Percentiles rank a stretch among this genome's conserved stretches.
Conservation (phyloP, 1,140 invertebrate species). For the Drosophila nikananu region DNA sequence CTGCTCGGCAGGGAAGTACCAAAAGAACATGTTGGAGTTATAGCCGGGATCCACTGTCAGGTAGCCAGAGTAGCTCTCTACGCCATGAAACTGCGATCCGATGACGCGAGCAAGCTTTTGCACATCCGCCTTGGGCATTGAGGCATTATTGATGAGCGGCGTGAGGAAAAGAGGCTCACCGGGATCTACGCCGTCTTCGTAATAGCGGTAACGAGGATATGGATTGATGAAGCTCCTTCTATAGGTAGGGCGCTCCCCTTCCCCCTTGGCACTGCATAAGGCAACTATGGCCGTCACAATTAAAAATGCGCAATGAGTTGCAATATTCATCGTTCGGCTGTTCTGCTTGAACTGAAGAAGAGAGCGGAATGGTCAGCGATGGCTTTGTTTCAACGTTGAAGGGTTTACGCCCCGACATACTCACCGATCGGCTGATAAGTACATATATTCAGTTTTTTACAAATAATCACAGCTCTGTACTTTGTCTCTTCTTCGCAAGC, state of each 20-base stretch:
- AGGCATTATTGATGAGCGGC: slow-evolving; percentile 59
- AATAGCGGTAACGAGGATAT: slow-evolving; percentile 70
- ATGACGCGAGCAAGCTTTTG: slow-evolving; percentile 60
- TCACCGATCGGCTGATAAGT: slow-evolving; percentile 37
- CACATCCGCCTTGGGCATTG: slow-evolving; percentile 48
- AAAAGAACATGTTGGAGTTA: slow-evolving; percentile 95
- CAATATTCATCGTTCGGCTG: slow-evolving; percentile 64
- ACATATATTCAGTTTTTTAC: not conserved
- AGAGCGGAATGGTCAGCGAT: not conserved
- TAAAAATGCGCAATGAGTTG: slow-evolving; percentile 66
- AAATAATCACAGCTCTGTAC: slow-evolving; percentile 18
- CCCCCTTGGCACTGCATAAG: slow-evolving; percentile 2
- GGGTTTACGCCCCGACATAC: slow-evolving; percentile 32
- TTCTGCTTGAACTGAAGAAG: slow-evolving; percentile 15
- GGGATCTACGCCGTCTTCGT: slow-evolving; percentile 70
- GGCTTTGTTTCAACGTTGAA: slow-evolving; percentile 8
- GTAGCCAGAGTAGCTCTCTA: slow-evolving; percentile 87
- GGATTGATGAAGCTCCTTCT: slow-evolving; percentile 77
- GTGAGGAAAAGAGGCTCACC: slow-evolving; percentile 77
- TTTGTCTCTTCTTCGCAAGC: slow-evolving; percentile 20
- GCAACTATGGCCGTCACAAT: slow-evolving; percentile 23
- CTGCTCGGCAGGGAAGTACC: slow-evolving; percentile 92
- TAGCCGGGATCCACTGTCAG: slow-evolving; percentile 91
- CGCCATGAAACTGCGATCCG: slow-evolving; percentile 62
- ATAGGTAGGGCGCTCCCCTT: slow-evolving; percentile 35